A percentile compares a stretch with the other conserved stretches of the same genome.
Evolutionary conservation across 2,888 invertebrate genomes (phyloP).

Genomic region (Bugulina stolonifera): DNA sequence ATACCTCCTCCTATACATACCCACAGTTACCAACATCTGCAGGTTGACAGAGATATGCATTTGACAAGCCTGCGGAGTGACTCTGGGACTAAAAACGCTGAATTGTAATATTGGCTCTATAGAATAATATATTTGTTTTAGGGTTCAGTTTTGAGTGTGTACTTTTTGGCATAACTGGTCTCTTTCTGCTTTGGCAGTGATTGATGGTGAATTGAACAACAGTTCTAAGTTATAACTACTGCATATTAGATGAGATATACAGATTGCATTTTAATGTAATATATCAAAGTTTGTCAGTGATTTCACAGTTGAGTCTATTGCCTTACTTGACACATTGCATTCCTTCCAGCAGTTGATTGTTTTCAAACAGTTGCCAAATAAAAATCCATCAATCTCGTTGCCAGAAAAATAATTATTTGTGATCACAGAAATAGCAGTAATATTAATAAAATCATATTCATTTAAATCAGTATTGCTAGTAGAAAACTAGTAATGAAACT

Average conservation of each 20-base stretch:
- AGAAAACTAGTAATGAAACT: no score
- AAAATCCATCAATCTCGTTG: neutral
- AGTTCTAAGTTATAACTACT: neutral
- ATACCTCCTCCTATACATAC: no score
- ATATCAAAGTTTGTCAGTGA: neutral
- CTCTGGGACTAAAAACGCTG: no score
- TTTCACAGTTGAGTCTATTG: neutral
- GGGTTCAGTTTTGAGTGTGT: no score
- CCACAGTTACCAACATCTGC: neutral
- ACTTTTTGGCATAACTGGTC: no score
- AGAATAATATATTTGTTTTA: no score
- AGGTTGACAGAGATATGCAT: neutral
- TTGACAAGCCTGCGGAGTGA: no score
- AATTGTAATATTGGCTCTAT: no score
- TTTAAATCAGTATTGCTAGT: no score
- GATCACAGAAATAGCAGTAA: no score
- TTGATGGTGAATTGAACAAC: neutral
- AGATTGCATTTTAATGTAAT: neutral
- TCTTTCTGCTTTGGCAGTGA: neutral
- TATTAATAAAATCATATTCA: no score
- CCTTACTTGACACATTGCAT: neutral
- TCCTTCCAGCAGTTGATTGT: neutral
- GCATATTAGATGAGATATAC: neutral
- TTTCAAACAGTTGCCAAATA: neutral
- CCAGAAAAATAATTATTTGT: neutral